Conservation (phyloP, 2,113 vertebrate species). For the Eurystomus gularis region DNA sequence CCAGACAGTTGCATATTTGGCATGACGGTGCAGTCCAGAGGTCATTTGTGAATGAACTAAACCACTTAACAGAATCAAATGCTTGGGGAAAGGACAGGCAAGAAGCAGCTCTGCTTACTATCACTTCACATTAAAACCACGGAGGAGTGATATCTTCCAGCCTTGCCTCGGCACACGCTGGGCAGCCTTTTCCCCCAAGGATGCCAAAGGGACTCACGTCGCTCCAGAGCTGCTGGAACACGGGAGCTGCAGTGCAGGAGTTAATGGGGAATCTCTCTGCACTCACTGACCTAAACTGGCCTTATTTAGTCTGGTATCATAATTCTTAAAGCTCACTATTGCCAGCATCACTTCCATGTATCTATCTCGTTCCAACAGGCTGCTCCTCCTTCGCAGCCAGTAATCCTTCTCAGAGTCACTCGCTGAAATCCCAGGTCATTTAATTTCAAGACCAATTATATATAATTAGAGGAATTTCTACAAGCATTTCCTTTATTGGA, state of each 20-base stretch:
- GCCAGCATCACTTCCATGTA: neutral
- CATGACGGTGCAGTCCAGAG: neutral
- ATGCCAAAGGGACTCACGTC: neutral
- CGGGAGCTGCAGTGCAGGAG: neutral
- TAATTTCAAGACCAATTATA: neutral
- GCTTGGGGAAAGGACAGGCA: neutral
- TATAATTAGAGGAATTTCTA: neutral
- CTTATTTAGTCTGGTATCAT: neutral
- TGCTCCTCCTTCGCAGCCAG: neutral
- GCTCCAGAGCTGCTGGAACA: neutral
- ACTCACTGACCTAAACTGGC: neutral
- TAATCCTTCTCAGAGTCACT: neutral
- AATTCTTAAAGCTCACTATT: neutral
- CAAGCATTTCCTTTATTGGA: neutral
- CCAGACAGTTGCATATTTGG: constrained; percentile 17
- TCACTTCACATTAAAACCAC: neutral
- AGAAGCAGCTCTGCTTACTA: neutral
- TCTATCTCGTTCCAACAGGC: neutral
- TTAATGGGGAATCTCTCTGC: neutral
- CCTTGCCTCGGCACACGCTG: neutral
- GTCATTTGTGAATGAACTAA: neutral
- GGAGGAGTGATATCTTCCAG: neutral
- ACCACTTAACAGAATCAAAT: neutral
- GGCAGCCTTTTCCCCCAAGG: neutral
- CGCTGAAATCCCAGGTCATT: neutral